These are phyloP conservation scores for Rhinichthys osculus DNA, from an alignment of 2,797 vertebrate genomes.

Conservation along the genomic window DNA sequence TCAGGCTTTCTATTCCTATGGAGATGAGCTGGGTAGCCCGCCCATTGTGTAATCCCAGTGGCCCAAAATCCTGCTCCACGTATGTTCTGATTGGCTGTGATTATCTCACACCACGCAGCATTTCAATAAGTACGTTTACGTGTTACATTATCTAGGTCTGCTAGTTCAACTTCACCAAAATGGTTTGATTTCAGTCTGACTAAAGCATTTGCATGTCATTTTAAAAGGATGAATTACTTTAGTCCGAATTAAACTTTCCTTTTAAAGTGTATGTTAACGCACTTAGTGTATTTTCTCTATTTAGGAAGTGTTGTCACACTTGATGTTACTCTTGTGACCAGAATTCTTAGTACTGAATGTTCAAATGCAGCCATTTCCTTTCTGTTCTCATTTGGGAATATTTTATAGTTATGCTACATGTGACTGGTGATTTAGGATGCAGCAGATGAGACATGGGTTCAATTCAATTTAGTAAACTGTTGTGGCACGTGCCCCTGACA, in stretches of 20 bases:
- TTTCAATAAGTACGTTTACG: not conserved
- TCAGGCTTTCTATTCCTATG: not conserved
- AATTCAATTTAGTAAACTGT: not conserved
- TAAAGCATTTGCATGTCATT: not conserved
- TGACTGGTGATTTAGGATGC: not conserved
- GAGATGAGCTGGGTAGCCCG: not conserved
- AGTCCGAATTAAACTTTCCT: not conserved
- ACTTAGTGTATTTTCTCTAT: not conserved
- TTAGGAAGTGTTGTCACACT: not conserved
- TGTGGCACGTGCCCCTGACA: not conserved
- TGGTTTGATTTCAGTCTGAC: not conserved
- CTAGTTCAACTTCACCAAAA: not conserved
- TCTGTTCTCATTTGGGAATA: slow-evolving; percentile 8
- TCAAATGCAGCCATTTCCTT: slow-evolving; percentile 6
- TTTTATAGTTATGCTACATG: not conserved
- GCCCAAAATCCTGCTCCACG: not conserved
- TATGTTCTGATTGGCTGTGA: not conserved
- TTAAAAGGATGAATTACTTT: not conserved
- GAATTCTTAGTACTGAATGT: not conserved
- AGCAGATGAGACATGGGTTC: not conserved
- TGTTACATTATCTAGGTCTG: not conserved
- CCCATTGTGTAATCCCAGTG: not conserved
- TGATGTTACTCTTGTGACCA: not conserved
- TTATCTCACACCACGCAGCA: not conserved
- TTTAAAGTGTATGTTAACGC: not conserved